Evolutionary conservation across 2,888 invertebrate genomes (phyloP).

Genomic region (Caenorhabditis becei): DNA sequence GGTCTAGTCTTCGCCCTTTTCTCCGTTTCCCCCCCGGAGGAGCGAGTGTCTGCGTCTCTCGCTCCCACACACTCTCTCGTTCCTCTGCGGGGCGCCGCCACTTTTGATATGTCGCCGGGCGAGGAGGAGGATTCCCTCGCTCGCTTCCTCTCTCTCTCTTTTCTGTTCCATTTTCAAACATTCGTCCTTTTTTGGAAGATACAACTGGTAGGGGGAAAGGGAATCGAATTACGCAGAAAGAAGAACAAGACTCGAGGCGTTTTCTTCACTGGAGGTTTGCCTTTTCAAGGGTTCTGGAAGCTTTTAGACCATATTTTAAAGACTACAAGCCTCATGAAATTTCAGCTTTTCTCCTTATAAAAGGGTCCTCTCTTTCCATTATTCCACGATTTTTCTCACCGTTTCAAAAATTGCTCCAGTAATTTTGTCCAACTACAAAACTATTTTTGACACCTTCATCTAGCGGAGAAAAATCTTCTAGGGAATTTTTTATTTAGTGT

Average conservation of each 20-base stretch:
- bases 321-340: no score
- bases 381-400: no score
- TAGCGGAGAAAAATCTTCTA: no score
- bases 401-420: no score
- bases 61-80: slow-evolving; percentile 5
- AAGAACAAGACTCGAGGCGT: slow-evolving; percentile 8
- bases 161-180: slow-evolving; percentile 49
- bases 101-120: slow-evolving; percentile 55
- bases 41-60: slow-evolving; percentile 24
- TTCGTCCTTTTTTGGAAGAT: slow-evolving; percentile 24
- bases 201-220: neutral
- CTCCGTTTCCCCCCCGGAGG: slow-evolving; percentile 2
- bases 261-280: slow-evolving; percentile 14
- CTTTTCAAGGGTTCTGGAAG: no score
- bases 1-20: slow-evolving; percentile 26
- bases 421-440: no score
- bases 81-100: slow-evolving; percentile 13
- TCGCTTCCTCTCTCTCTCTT: neutral
- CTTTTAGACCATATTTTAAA: no score
- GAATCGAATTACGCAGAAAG: neutral
- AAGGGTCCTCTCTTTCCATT: no score
- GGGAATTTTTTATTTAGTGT: no score
- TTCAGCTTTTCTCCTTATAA: neutral
- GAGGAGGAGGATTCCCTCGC: slow-evolving; percentile 15
- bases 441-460: no score